These are phyloP conservation scores for Saxidomus purpurata DNA, from an alignment of 1,140 invertebrate genomes.

Conservation along the genomic window DNA sequence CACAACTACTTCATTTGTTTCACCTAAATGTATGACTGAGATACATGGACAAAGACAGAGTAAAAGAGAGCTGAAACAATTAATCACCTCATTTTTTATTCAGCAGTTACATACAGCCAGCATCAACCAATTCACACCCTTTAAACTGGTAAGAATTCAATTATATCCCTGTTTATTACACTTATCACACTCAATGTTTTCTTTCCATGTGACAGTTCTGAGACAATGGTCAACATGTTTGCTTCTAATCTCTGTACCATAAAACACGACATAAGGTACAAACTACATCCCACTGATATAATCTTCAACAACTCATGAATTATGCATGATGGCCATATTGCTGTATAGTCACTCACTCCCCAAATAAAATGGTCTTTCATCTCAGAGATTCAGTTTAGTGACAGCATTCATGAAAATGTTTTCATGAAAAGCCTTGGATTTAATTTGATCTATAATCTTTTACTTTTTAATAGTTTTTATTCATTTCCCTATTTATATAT, in stretches of 20 bases:
- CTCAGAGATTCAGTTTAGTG: neutral
- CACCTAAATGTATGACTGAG: too few species aligned
- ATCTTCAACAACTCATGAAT: constrained; percentile 22
- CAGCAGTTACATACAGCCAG: constrained; percentile 24
- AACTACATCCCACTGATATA: neutral
- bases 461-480: too few species aligned
- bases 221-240: neutral
- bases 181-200: neutral
- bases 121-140: constrained; percentile 29
- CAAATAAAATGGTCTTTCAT: neutral
- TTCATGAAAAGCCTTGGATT: neutral
- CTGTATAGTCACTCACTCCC: neutral
- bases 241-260: neutral
- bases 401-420: neutral
- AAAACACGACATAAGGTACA: neutral
- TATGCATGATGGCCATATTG: constrained; percentile 42
- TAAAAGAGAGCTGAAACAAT: neutral
- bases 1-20: too few species aligned
- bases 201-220: neutral
- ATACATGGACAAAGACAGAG: neutral
- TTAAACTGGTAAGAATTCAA: constrained; percentile 10
- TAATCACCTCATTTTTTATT: constrained; percentile 25
- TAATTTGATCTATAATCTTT: too few species aligned
- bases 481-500: too few species aligned
- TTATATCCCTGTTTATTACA: constrained; percentile 5